These are phyloP conservation scores for Platerodrilus igneus DNA, from an alignment of 2,888 invertebrate species.

Conservation along the genomic window DNA sequence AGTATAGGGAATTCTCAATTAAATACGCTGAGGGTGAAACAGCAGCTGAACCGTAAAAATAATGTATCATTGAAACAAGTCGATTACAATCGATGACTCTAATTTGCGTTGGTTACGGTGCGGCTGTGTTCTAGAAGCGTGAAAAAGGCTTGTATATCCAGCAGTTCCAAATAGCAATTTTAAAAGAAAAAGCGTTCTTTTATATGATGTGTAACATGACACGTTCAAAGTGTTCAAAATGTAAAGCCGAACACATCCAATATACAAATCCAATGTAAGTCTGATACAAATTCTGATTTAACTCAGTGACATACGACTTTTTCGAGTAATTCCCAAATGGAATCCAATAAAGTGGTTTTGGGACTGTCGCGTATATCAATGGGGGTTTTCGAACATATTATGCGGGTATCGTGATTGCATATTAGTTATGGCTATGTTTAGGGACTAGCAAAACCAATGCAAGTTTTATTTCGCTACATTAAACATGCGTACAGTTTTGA, in stretches of 20 bases:
- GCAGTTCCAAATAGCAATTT: constrained; percentile 10
- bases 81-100: constrained; percentile 18
- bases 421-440: constrained; percentile 29
- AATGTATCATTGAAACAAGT: constrained; percentile 11
- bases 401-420: constrained; percentile 28
- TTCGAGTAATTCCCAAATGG: constrained; percentile 27
- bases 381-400: constrained; percentile 23
- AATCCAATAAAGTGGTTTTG: constrained; percentile 27
- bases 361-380: constrained; percentile 22
- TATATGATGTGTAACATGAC: constrained; percentile 25
- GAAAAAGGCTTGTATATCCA: constrained; percentile 15
- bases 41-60: constrained; percentile 11
- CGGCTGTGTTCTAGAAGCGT: constrained; percentile 8
- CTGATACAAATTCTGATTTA: constrained; percentile 29
- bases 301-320: constrained; percentile 32
- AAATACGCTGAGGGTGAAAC: not conserved
- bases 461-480: constrained; percentile 25
- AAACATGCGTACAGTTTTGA: constrained; percentile 18
- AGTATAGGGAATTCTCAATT: too few relatives aligned
- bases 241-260: constrained; percentile 30
- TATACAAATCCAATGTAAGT: constrained; percentile 29
- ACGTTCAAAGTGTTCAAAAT: too few relatives aligned
- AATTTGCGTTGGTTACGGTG: constrained; percentile 13
- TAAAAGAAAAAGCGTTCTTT: constrained; percentile 8
- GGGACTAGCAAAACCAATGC: constrained; percentile 26